These are phyloP conservation scores for Trichogramma pretiosum DNA, from an alignment of 1,140 invertebrate species.

Conservation along the genomic window DNA sequence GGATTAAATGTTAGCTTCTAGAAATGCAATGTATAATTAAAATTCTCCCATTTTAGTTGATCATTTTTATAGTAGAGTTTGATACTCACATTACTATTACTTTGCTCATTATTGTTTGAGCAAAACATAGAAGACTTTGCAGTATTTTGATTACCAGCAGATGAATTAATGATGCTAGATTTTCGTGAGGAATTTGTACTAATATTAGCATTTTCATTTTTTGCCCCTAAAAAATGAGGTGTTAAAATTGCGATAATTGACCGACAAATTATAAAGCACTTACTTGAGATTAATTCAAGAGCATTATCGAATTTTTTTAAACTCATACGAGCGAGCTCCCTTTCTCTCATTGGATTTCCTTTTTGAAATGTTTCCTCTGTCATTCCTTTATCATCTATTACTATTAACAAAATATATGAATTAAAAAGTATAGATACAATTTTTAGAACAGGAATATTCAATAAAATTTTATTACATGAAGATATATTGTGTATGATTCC, in stretches of 20 bases:
- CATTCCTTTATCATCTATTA: slow-evolving; percentile 19
- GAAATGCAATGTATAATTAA: background rate
- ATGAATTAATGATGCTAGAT: too few relatives aligned
- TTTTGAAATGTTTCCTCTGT: slow-evolving; percentile 14
- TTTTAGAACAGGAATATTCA: too few relatives aligned
- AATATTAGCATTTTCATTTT: too few relatives aligned
- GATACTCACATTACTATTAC: too few relatives aligned
- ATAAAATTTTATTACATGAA: slow-evolving; percentile 22
- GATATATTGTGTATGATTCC: slow-evolving; percentile 31
- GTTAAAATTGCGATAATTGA: too few relatives aligned
- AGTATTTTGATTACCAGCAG: too few relatives aligned
- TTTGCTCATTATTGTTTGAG: too few relatives aligned
- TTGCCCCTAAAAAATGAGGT: too few relatives aligned
- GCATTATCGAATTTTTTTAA: slow-evolving; percentile 26
- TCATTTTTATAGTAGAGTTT: too few relatives aligned
- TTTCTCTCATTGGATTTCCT: slow-evolving; percentile 19
- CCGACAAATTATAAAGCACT: slow-evolving; percentile 10
- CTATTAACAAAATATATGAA: slow-evolving; percentile 19
- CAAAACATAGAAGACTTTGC: too few relatives aligned
- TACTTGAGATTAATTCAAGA: slow-evolving; percentile 5
- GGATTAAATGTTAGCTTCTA: slow-evolving; percentile 27
- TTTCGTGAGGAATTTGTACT: too few relatives aligned
- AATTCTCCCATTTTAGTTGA: too few relatives aligned
- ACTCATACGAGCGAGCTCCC: slow-evolving; percentile 29
- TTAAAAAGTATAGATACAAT: background rate